Evolutionary conservation across 2,888 invertebrate species (phyloP).

Genomic region (Apeira syringaria): DNA sequence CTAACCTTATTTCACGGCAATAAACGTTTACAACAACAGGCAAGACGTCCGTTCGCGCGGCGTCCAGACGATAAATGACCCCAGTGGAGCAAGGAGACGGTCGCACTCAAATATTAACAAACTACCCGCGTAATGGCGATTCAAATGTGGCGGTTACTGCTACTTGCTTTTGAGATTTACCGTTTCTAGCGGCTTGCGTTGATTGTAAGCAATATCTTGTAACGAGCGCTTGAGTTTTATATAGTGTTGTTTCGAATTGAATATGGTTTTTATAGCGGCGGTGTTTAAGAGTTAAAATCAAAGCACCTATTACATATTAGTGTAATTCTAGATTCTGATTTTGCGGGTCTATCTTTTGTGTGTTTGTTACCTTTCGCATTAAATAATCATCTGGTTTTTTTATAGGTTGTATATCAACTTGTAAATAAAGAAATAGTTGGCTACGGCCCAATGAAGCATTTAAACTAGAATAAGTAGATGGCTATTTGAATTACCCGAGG

Average conservation of each 20-base stretch:
- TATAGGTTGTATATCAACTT: no score
- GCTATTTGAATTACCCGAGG: slow-evolving; percentile 22
- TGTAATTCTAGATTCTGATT: no score
- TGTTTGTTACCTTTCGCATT: no score
- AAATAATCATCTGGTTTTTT: no score
- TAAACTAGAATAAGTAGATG: slow-evolving; percentile 15
- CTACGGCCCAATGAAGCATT: slow-evolving; percentile 15
- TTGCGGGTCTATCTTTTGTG: no score
- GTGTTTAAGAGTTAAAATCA: no score
- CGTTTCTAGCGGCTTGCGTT: slow-evolving; percentile 29
- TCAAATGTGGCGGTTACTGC: slow-evolving; percentile 60
- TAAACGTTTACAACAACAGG: slow-evolving; percentile 49
- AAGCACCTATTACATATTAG: no score
- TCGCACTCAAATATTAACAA: slow-evolving; percentile 74
- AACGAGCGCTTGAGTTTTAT: no score
- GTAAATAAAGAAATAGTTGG: slow-evolving; percentile 30
- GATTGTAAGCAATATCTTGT: slow-evolving; percentile 33
- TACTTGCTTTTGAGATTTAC: slow-evolving; percentile 40
- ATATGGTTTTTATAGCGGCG: no score
- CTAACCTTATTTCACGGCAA: slow-evolving; percentile 38
- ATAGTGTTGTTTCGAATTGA: no score
- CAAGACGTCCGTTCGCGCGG: slow-evolving; percentile 55
- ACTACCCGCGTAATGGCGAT: slow-evolving; percentile 64
- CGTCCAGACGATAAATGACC: slow-evolving; percentile 62
- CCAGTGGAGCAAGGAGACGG: slow-evolving; percentile 53